Base-by-base conservation (phyloP, 2,797 vertebrate genomes). In the Malacoraja senta region DNA sequence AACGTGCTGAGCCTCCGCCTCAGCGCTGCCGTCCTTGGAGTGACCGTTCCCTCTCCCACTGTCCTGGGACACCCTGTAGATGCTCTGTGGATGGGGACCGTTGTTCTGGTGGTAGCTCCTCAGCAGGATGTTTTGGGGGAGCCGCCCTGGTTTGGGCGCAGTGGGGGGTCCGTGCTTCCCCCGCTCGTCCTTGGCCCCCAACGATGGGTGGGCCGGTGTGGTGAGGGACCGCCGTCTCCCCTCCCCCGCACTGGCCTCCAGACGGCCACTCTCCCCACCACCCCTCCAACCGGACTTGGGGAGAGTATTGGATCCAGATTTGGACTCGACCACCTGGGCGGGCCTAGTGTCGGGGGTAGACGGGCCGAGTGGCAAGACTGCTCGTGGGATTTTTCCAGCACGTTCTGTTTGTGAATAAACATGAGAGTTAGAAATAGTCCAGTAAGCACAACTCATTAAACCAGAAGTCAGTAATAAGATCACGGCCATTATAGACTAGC, bases 141-240 rank as follows among this genome's bases (percentile, higher is more conserved):
- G 83, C 84, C 93, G 96, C 93, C 96, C 96, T 1, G 98, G 97
- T 95, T 99, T 99, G 0, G 98, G 97, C 6, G 97, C 95, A 0
- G 94, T 95, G n/a, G 97, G 97, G 71, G 97, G 97, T 86, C 94
- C 94, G 0, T 83, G 93, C 10, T 94, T 97, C 3, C 35, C 44
- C 38, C 29, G 44, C 15, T n/a, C 65, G 13, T 91, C 35, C 1
- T 9, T 72, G 71, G 68, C 1, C 15, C 15, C 71, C 35, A 8
- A 24, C 24, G 63, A 38, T 0, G 26, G 68, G 29, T 38, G 90
- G 44, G 72, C 32, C 4, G 19, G 19, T 58, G 26, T 38, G 13
- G 7, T 15, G 15, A 53, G 26, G 38, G 71, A 53, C 3, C 68
- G 74, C 13, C 1, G 68, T 29, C 90, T 44, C 6, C 1, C 13